These are phyloP conservation scores for Linepithema humile DNA, from an alignment of 1,140 invertebrate genomes.

Conservation along the genomic window DNA sequence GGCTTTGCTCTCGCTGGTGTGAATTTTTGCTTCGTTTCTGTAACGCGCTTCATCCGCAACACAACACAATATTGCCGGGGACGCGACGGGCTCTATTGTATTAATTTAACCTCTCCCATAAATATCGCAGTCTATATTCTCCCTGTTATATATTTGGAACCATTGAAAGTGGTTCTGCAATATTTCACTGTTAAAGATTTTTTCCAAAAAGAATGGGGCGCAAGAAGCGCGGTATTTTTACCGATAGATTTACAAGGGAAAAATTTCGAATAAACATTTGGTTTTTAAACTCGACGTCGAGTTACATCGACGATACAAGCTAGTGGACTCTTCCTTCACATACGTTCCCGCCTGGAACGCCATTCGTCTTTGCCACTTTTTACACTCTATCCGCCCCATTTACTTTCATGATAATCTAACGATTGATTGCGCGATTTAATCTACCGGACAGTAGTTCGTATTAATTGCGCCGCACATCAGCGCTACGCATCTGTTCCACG, in stretches of 20 bases:
- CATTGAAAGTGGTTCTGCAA: conserved; percentile 14
- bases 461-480: conserved; percentile 51
- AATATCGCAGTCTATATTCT: conserved; percentile 3
- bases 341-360: neutral
- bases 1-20: conserved; percentile 11
- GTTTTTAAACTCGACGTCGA: conserved; percentile 28
- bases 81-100: conserved; percentile 11
- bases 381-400: conserved; percentile 41
- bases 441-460: conserved; percentile 53
- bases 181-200: conserved; percentile 6
- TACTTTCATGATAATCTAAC: conserved; percentile 51
- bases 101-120: conserved; percentile 26
- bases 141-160: neutral
- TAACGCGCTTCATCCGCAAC: conserved; percentile 40
- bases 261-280: neutral
- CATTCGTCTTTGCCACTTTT: conserved; percentile 56
- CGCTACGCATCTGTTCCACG: conserved; percentile 42
- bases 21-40: conserved; percentile 48
- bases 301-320: conserved; percentile 22
- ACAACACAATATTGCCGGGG: neutral
- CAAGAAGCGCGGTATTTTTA: neutral
- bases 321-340: conserved; percentile 20
- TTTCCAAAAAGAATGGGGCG: neutral
- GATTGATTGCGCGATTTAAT: conserved; percentile 57
- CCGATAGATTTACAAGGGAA: neutral